A percentile compares a stretch with the other conserved stretches of the same genome.
Conservation (phyloP, 1,140 invertebrate genomes). For the Panagrolaimus sp. region DNA sequence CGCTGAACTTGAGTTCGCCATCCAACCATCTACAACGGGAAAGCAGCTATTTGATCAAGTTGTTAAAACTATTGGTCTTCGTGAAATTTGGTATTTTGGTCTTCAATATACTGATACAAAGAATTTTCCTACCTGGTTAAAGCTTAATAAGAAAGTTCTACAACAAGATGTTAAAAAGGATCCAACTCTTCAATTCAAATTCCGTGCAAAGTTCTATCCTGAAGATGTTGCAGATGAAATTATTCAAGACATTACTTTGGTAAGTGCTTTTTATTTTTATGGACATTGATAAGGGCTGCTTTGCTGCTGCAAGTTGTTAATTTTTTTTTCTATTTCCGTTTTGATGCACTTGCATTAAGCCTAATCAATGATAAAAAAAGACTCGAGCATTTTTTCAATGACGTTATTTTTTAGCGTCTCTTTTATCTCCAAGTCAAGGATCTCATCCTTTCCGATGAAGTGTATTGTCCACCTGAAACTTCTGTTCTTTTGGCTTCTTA, state of each 20-base stretch:
- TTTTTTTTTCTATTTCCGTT: constrained; percentile 19
- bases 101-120: constrained; percentile 97
- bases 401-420: constrained; percentile 61
- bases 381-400: constrained; percentile 10
- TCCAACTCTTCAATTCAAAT: constrained; percentile 93
- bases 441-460: constrained; percentile 65
- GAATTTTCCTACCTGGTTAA: constrained; percentile 94
- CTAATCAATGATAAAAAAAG: constrained; percentile 8
- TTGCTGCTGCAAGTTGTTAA: constrained; percentile 21
- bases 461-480: constrained; percentile 69
- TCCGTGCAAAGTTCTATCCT: constrained; percentile 98
- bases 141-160: constrained; percentile 97
- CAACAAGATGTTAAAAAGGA: constrained; percentile 94
- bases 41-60: constrained; percentile 98
- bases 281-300: constrained; percentile 26
- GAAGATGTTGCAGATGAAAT: constrained; percentile 97
- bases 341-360: constrained; percentile 9
- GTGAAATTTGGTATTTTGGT: constrained; percentile 99
- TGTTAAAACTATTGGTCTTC: constrained; percentile 94
- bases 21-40: constrained; percentile 96
- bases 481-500: constrained; percentile 93
- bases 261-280: constrained; percentile 37
- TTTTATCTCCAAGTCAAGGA: constrained; percentile 69
- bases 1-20: constrained; percentile 99
- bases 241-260: constrained; percentile 91